Base-by-base conservation (phyloP, 2,888 invertebrate genomes). In the Iselma pallidipennis region DNA sequence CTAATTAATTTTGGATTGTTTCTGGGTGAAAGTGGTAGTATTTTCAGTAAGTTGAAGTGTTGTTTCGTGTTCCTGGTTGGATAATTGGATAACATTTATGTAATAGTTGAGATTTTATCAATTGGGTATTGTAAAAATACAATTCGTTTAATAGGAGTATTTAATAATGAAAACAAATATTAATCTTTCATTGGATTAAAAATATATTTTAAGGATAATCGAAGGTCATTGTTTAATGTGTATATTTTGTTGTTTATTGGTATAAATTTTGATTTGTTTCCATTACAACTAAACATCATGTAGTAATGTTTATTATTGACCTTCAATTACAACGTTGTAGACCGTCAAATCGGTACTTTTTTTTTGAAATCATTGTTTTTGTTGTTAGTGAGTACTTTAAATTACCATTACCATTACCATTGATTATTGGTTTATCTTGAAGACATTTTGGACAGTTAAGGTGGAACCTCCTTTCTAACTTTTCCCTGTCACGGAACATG, bases 21-120 rank as follows among this genome's bases (percentile, higher is more conserved):
- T 45, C 12, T 4, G 10, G 10, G 60, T 60, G 60, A 60, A 60
- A 60, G 60, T 60, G 55, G 33, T 49, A 29, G 53, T 54, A 37
- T 59, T 57, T n/a, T 49, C 31, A 48, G 14, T 52, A 60, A 60
- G 29, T 26, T 26, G 31, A 45, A 26, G 45, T 45, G 31, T 60
- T 45, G 23, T 45, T 45, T 28, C 6, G 4, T 1, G 45, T 45
- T 42, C 42, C 42, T 21, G 21, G 42, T 23, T 45, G 21, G n/a
- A 45, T 45, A 45, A 45, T 45, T 45, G 1, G 12, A 4, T 12
- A 45, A 51, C 51, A 55, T 51, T 55, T 60, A 60, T 42, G 59
- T 49, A 55, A 59, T 59, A 37, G 1, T 16, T 21, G 29, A 4
- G 54, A 45, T 45, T 23, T 12, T 45, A 45, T 45, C 45, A 2